phyloP scores from a whole-genome alignment of 2,113 vertebrate species.

The Alectura lathami region DNA sequence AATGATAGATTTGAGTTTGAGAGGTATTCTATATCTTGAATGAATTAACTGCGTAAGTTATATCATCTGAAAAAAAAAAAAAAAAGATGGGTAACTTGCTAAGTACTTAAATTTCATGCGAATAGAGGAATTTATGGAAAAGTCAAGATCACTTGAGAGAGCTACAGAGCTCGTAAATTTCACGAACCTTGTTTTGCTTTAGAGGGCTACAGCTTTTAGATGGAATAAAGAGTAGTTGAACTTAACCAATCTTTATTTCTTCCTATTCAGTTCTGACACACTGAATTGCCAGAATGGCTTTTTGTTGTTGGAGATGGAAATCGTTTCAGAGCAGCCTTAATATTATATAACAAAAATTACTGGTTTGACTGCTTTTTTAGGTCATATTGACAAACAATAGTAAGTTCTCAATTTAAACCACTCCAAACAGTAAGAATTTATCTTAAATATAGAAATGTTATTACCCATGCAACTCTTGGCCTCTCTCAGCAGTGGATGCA shows the following conservation, averaged over 20 bases:
- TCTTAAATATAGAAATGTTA: neutral
- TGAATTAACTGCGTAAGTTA: neutral
- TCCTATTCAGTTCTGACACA: neutral
- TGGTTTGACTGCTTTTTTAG: neutral
- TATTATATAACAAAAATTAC: neutral
- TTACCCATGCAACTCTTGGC: neutral
- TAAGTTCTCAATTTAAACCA: neutral
- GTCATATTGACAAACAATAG: neutral
- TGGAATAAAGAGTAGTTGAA: neutral
- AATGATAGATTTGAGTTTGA: neutral
- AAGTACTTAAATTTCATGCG: neutral
- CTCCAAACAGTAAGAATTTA: neutral
- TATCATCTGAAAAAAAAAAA: neutral
- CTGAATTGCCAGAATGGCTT: constrained; percentile 21
- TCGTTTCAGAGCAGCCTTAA: neutral
- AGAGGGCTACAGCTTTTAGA: neutral
- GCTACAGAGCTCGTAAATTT: neutral
- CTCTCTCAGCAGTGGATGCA: neutral
- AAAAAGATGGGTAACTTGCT: neutral
- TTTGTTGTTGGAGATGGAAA: neutral
- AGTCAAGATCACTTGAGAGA: neutral
- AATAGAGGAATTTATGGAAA: constrained; percentile 7
- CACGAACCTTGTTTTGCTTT: constrained; percentile 12
- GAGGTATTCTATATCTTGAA: neutral
- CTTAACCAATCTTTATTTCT: constrained; percentile 11